Base-by-base conservation (phyloP, 2,888 invertebrate genomes). In the Luperina testacea region DNA sequence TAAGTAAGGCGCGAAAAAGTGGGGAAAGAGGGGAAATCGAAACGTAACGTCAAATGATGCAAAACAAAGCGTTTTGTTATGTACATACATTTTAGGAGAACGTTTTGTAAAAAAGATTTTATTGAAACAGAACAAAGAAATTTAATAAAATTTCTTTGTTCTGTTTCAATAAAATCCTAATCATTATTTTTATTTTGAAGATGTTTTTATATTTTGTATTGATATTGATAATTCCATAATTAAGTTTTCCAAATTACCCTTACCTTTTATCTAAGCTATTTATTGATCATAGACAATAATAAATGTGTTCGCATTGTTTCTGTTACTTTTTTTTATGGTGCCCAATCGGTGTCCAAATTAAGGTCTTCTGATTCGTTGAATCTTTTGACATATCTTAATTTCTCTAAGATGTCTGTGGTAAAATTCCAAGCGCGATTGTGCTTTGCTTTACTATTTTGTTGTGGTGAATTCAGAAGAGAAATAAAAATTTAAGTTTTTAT, bases 1-100 rank as follows among this genome's bases (percentile, higher is more conserved):
- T 81, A 85, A 38, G 87, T 81, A 85, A 38, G 87, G 90, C 90
- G 90, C 90, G 90, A 90, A 90, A 88, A 82, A 77, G 51, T 51
- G 53, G 61, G 32, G 48, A 70, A 24, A 48, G 5, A 32, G 20
- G 11, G 45, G 17, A 70, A 57, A 71, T 64, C 78, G 42, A 77
- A 48, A 79, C 80, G 72, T 45, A 69, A 80, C 68, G 68, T 80
- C 74, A 80, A 67, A 27, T 27, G 8, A 11, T 15, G 27, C 57
- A 59, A 68, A 77, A 78, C 32, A 69, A 53, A 78, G 27, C 78
- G 78, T 78, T 78, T 78, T 65, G 70, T 78, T 78, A n/a, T n/a
- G n/a, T n/a, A 45, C 1, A 3, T 8, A 61, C 1, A 32, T 65
- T 32, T 32, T 45, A 7, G 8, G 11, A 38, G 24, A 17, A 38